Evolutionary conservation across 2,888 invertebrate genomes (phyloP), one percentile per base, ranked within the genome.

Genomic region (Luperina nickerlii): DNA sequence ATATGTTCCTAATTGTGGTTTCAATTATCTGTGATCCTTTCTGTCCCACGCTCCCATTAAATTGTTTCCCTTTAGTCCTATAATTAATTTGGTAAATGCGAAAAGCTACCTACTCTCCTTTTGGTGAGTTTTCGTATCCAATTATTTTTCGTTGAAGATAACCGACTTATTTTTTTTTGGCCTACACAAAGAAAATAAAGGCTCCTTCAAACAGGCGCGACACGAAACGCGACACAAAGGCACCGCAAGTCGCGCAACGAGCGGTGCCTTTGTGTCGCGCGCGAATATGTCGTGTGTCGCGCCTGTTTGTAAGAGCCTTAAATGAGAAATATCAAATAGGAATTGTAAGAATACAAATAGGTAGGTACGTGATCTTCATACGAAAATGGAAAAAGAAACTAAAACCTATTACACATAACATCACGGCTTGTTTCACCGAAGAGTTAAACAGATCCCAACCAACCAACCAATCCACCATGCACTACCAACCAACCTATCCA

Each of bases 11-110:
- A 57, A 74, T 27, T 54, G 24, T 27, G 73, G 54, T 79, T 81
- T 74, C 48, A 74, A 79, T 81, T 74, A 79, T 57, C 74, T 27
- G 15, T 51, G 38, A 79, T 66, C 82, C 27, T 48, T 51, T 51
- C 65, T 42, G 65, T 48, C 38, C 57, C 57, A 27, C 45, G 63
- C 54, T 57, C 4, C 18, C 65, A 38, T 45, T 57, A 57, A 51
- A 81, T 66, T 66, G 74, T 4, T 66, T 66, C 42, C 2, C 48
- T 74, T 66, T 38, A 48, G 24, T 60, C 11, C 0, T 48, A 20
- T 74, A 81, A 74, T 82, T 81, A 74, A 24, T 65, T 48, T 24
- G 9, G 8, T 63, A 20, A 74, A 51, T n/a, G 45, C 65, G 65
- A 66, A 65, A 57, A 48, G 65, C 11, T 65, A 20, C 2, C 20